A percentile compares a stretch with the other conserved stretches of the same genome.
phyloP scores from a whole-genome alignment of 2,888 invertebrate species.

The Lasioglossum pauxillum region DNA sequence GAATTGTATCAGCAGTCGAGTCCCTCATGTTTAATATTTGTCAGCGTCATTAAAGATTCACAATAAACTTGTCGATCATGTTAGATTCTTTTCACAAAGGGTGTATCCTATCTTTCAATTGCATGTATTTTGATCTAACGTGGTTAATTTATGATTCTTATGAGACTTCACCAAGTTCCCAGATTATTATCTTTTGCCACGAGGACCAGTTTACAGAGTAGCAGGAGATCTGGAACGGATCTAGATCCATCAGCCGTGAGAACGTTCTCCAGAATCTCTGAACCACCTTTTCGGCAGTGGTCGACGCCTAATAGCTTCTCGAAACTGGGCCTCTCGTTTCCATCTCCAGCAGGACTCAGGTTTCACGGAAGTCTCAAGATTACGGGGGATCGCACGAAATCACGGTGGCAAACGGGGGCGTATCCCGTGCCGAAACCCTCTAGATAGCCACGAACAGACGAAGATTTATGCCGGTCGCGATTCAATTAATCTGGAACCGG shows the following conservation, averaged over 20 bases:
- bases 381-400: not conserved
- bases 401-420: not conserved
- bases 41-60: no score
- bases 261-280: not conserved
- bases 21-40: no score
- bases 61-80: no score
- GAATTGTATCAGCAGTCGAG: no score
- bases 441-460: not conserved
- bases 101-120: no score
- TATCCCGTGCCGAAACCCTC: not conserved
- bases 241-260: not conserved
- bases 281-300: not conserved
- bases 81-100: no score
- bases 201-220: not conserved
- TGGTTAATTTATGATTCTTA: not conserved
- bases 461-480: not conserved
- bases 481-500: not conserved
- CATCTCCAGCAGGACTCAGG: not conserved
- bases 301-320: slow-evolving; percentile 1
- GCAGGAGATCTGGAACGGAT: not conserved
- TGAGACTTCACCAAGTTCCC: not conserved
- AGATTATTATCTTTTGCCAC: not conserved
- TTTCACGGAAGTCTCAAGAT: not conserved
- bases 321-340: not conserved
- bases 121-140: no score